Evolutionary conservation across 1,140 invertebrate species (phyloP), one percentile per base, ranked within the genome.

Genomic region (Drosophila varians): DNA sequence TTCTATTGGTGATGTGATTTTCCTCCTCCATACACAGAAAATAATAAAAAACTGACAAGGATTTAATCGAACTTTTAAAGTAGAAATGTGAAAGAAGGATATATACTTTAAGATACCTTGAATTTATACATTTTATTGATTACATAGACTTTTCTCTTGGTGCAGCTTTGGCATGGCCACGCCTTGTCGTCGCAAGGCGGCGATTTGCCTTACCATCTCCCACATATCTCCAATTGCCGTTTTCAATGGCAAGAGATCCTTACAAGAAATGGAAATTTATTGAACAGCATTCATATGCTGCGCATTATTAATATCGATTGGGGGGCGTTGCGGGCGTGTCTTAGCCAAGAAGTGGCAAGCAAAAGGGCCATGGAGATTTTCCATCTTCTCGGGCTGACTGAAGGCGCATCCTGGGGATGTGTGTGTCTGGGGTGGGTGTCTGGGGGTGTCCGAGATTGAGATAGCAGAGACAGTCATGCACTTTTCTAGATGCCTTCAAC

Each of bases 231-330:
- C 66, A 55, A 72, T 55, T 75, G 77, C 77, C 49, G 65, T 60
- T 49, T 61, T 80, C 72, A 75, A 76, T 65, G 70, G 45, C 36
- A 45, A 46, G 54, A 68, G 54, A 68, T 58, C 19, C 60, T 62
- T 51, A 31, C 68, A 56, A 60, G 61, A 74, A 77, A 77, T 76
- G 82, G 68, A 77, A 80, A 87, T 87, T 80, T 77, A 87, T 86
- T 87, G 80, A 77, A 77, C 77, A 48, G 58, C 69, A 58, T 71
- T 87, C 77, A 86, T 77, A 77, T 87, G 82, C 68, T 86, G 68
- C 77, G 77, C 73, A 73, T 84, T 84, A 87, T 84, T 87, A 87
- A 87, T 84, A 84, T 84, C 77, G 80, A 84, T 84, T 84, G 58
- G 61, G 48, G 66, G 66, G 56, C 52, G 55, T 31, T 52, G 31